Evolutionary conservation across 2,113 vertebrate species (phyloP).

Genomic region (Anoplopoma fimbria): DNA sequence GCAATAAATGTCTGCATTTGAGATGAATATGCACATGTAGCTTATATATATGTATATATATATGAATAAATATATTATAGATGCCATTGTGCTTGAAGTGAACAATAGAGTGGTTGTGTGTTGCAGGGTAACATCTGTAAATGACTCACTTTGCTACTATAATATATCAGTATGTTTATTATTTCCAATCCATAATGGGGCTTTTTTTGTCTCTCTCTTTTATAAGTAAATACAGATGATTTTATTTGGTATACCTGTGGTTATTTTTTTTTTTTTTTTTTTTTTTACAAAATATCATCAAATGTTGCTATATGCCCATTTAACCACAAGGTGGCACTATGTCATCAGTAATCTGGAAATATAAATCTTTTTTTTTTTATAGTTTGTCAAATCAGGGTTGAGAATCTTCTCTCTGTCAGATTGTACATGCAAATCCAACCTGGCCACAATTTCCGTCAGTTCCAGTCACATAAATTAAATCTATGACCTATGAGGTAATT

Average conservation of each 20-base stretch:
- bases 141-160: background rate
- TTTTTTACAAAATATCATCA: background rate
- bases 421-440: background rate
- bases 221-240: background rate
- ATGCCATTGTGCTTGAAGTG: background rate
- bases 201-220: background rate
- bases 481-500: background rate
- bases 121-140: background rate
- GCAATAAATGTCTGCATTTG: background rate
- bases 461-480: background rate
- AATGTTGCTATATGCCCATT: background rate
- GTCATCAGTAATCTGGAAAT: background rate
- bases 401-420: background rate
- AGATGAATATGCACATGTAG: background rate
- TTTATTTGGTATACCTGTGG: background rate
- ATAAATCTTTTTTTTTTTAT: background rate
- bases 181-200: background rate
- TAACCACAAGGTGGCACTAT: constrained; percentile 68
- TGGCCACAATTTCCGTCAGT: background rate
- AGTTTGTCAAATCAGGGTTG: background rate
- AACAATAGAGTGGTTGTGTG: background rate
- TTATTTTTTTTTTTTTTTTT: too few relatives aligned
- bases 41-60: too few relatives aligned
- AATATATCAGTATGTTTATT: background rate
- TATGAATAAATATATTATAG: too few relatives aligned